phyloP scores from a whole-genome alignment of 2,797 vertebrate species.

The Takifugu ocellatus region DNA sequence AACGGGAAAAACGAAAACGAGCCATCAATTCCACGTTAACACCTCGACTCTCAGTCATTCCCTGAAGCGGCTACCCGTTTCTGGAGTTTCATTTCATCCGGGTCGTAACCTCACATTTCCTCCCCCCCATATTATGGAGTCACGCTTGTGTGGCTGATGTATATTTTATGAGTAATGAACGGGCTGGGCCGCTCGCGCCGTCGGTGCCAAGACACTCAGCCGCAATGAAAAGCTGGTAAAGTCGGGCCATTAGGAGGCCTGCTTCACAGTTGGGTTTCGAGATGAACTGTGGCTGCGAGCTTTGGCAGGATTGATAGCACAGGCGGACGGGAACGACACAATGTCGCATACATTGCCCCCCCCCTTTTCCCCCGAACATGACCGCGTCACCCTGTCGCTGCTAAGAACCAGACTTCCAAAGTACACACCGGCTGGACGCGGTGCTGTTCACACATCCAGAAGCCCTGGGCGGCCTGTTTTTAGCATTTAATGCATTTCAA shows the following conservation, averaged over 20 bases:
- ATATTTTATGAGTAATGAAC: slow-evolving; percentile 42
- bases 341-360: slow-evolving; percentile 8
- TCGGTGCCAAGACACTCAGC: slow-evolving; percentile 38
- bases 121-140: neutral
- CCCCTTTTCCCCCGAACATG: slow-evolving; percentile 10
- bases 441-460: slow-evolving; percentile 1
- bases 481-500: too few species aligned
- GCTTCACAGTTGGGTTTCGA: slow-evolving; percentile 47
- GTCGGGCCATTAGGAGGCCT: slow-evolving; percentile 42
- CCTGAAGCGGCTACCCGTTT: slow-evolving; percentile 20
- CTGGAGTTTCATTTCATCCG: slow-evolving; percentile 3
- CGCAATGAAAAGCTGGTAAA: slow-evolving; percentile 54
- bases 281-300: slow-evolving; percentile 40
- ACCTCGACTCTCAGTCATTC: slow-evolving; percentile 7
- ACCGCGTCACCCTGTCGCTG: slow-evolving; percentile 11
- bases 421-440: neutral
- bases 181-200: slow-evolving; percentile 13
- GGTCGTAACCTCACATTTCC: neutral
- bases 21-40: slow-evolving; percentile 7
- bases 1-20: slow-evolving; percentile 12
- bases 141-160: slow-evolving; percentile 24
- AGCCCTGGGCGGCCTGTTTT: too few species aligned
- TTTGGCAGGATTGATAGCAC: slow-evolving; percentile 54
- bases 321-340: slow-evolving; percentile 38
- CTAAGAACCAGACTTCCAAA: too few species aligned